phyloP scores from a whole-genome alignment of 2,888 invertebrate genomes.

The Dasypogon diadema region DNA sequence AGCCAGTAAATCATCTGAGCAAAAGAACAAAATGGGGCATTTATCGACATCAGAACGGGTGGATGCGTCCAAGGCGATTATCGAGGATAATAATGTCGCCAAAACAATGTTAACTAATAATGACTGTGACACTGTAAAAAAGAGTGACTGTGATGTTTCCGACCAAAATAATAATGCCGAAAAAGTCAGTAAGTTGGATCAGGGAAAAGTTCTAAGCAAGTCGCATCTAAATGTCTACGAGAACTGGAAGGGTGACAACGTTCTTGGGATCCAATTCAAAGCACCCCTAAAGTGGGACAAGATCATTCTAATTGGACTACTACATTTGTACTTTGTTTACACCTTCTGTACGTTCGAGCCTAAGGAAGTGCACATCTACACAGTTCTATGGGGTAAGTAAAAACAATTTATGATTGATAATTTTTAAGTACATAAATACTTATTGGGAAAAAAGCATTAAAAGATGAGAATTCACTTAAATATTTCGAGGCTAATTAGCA shows the following conservation, averaged over 20 bases:
- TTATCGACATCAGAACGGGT: slow-evolving; percentile 64
- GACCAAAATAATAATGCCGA: slow-evolving; percentile 46
- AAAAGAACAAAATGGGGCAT: slow-evolving; percentile 63
- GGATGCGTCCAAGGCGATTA: slow-evolving; percentile 60
- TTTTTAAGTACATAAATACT: background rate
- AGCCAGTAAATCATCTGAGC: background rate
- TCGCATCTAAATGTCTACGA: slow-evolving; percentile 28
- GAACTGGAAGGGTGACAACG: slow-evolving; percentile 40
- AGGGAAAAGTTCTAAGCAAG: background rate
- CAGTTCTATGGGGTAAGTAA: slow-evolving; percentile 74
- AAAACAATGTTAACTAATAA: slow-evolving; percentile 48
- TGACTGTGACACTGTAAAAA: slow-evolving; percentile 55
- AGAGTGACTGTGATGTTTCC: slow-evolving; percentile 25
- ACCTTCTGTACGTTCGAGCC: slow-evolving; percentile 55
- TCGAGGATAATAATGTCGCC: slow-evolving; percentile 36
- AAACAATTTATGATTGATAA: background rate
- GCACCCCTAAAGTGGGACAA: slow-evolving; percentile 77
- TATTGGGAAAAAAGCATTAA: too few species aligned
- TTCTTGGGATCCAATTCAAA: slow-evolving; percentile 69
- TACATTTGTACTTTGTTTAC: slow-evolving; percentile 70
- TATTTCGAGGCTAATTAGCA: background rate
- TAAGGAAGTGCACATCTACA: slow-evolving; percentile 59
- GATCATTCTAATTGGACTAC: slow-evolving; percentile 70
- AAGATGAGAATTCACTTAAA: background rate
- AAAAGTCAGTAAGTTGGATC: background rate